Evolutionary conservation across 2,888 invertebrate genomes (phyloP).

Genomic region (Drosophila falleni): DNA sequence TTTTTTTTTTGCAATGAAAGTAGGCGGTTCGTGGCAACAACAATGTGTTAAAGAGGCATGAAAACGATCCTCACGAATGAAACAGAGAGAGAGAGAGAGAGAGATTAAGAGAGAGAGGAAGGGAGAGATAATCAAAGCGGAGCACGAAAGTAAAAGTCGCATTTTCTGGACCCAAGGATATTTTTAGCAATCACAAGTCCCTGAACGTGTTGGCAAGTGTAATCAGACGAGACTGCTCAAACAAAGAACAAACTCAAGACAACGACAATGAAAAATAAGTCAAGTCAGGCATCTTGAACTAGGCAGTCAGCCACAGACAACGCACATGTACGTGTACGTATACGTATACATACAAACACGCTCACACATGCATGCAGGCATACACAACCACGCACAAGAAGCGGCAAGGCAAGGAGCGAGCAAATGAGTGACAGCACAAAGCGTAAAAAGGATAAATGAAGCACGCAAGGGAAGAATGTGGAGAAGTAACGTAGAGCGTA

Average conservation of each 20-base stretch:
- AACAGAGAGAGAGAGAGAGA: background rate
- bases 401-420: slow-evolving; percentile 42
- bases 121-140: slow-evolving; percentile 11
- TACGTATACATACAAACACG: slow-evolving; percentile 1
- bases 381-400: slow-evolving; percentile 39
- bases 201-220: slow-evolving; percentile 75
- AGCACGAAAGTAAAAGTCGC: slow-evolving; percentile 39
- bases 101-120: background rate
- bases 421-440: slow-evolving; percentile 70
- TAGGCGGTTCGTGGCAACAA: slow-evolving; percentile 8
- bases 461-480: slow-evolving; percentile 65
- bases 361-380: background rate
- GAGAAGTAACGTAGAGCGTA: slow-evolving; percentile 54
- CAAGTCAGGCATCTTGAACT: slow-evolving; percentile 71
- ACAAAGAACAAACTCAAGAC: slow-evolving; percentile 64
- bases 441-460: slow-evolving; percentile 75
- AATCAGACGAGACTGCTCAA: slow-evolving; percentile 70
- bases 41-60: background rate
- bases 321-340: slow-evolving; percentile 19
- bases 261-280: slow-evolving; percentile 79
- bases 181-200: slow-evolving; percentile 45
- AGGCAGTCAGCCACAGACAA: slow-evolving; percentile 60
- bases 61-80: slow-evolving; percentile 35
- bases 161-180: slow-evolving; percentile 56
- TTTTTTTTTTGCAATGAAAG: slow-evolving; percentile 30